phyloP scores from a whole-genome alignment of 2,113 vertebrate species.

The Nerophis ophidion region DNA sequence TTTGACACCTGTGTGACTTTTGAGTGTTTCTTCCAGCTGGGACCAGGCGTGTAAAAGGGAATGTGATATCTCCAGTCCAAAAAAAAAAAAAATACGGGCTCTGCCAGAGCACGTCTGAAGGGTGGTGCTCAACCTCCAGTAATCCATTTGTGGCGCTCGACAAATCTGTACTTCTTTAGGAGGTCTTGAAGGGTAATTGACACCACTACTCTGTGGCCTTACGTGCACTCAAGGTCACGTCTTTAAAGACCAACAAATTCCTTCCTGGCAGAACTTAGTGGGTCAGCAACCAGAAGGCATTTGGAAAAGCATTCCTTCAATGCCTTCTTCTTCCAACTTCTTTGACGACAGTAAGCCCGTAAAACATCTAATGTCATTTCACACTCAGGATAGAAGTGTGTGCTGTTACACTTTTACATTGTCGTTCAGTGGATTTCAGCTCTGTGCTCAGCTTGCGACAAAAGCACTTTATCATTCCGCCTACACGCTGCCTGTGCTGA shows the following conservation, averaged over 20 bases:
- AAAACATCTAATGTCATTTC: neutral
- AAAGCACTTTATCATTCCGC: conserved; percentile 40
- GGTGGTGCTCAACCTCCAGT: conserved; percentile 32
- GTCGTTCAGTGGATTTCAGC: conserved; percentile 32
- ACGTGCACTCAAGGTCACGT: conserved; percentile 46
- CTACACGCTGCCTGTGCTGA: conserved; percentile 37
- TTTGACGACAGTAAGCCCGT: conserved; percentile 22
- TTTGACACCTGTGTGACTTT: neutral
- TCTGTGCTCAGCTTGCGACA: conserved; percentile 42
- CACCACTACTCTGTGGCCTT: conserved; percentile 37
- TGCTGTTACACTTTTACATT: conserved; percentile 10
- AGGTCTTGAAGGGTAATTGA: conserved; percentile 44
- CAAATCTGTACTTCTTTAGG: conserved; percentile 25
- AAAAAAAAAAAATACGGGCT: conserved; percentile 6
- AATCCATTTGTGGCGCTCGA: conserved; percentile 37
- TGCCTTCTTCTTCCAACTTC: conserved; percentile 41
- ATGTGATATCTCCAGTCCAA: conserved; percentile 53
- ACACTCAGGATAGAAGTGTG: neutral
- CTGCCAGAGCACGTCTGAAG: conserved; percentile 21
- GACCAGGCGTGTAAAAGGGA: conserved; percentile 34
- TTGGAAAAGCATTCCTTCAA: conserved; percentile 35
- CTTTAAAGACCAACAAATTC: conserved; percentile 54
- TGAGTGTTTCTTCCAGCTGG: conserved; percentile 36
- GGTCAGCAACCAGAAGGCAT: conserved; percentile 32
- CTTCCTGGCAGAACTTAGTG: conserved; percentile 29